Base-by-base conservation (phyloP, 2,888 invertebrate genomes). In the Cheilosia vernalis region DNA sequence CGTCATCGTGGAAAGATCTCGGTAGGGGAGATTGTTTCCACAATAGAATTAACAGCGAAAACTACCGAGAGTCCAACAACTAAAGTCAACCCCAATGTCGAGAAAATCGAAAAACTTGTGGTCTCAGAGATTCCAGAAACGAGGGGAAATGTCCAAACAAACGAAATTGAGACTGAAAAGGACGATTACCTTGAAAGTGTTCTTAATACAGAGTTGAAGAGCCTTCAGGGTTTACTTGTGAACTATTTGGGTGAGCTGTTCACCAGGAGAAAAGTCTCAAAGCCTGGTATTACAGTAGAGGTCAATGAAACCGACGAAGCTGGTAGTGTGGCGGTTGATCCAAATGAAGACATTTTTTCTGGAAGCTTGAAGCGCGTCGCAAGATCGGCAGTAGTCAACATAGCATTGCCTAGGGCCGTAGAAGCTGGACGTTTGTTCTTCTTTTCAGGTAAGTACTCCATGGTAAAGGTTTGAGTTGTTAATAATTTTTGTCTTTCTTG, bases 341-440 rank as follows among this genome's bases (percentile, higher is more conserved):
- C 30, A 1, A 19, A 19, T 24, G 80, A 44, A 93, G 94, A 87
- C 92, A 93, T 87, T 95, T 94, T 89, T 92, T 94, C 3, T 93
- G 93, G 64, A 93, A 87, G 81, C 21, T 56, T 76, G 13, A 70
- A 79, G 19, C 73, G 86, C 7, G 76, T 87, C 40, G 64, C 76
- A 93, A 69, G 95, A 94, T 91, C 93, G 94, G 55, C 88, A 6
- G 72, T 87, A 17, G 89, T 96, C 30, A 94, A 94, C 37, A 94
- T 96, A 9, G 94, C 95, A 88, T 89, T 96, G 61, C 95, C 95
- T 0, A 88, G 92, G 21, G 91, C 91, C 0, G 49, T 90, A 40
- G 94, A 95, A 89, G 94, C 95, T 13, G 95, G 95, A 0, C 93
- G 95, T 85, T 92, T 94, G 55, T 93, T 95, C 74, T 94, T 95